phyloP scores from a whole-genome alignment of 1,140 invertebrate species.

The Physella acuta region DNA sequence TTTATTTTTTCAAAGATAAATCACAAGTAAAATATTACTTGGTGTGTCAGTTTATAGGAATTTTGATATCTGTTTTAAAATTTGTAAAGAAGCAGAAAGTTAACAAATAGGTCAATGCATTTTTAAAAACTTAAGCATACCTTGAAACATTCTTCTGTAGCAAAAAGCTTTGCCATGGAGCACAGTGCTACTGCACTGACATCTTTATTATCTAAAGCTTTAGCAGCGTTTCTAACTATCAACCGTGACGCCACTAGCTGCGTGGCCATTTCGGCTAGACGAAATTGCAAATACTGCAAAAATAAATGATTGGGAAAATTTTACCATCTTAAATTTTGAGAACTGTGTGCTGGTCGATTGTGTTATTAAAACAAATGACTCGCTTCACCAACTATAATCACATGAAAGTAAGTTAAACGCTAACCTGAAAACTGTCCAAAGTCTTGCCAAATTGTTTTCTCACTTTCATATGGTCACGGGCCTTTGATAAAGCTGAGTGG shows the following conservation, averaged over 20 bases:
- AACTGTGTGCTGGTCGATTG: no score
- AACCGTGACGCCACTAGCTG: conserved; percentile 65
- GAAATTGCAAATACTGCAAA: conserved; percentile 68
- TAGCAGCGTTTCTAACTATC: conserved; percentile 66
- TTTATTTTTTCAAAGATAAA: no score
- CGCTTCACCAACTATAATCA: conserved; percentile 6
- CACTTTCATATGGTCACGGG: conserved; percentile 64
- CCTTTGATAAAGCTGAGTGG: conserved; percentile 64
- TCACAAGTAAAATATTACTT: no score
- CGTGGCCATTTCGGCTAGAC: conserved; percentile 67
- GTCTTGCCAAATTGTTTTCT: conserved; percentile 67
- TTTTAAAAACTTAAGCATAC: no score
- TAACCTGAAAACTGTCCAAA: conserved; percentile 67
- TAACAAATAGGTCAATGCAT: no score
- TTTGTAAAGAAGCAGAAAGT: not conserved
- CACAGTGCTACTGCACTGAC: conserved; percentile 63
- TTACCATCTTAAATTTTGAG: no score
- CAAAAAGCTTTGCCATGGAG: conserved; percentile 68
- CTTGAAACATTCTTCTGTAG: conserved; percentile 67
- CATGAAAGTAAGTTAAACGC: no score
- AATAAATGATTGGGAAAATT: no score
- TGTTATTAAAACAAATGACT: no score
- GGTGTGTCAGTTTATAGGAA: no score
- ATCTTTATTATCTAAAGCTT: conserved; percentile 61
- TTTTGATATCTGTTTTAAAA: no score